These are phyloP conservation scores for Geophilus truncorum DNA, from an alignment of 2,888 invertebrate genomes.

Conservation along the genomic window DNA sequence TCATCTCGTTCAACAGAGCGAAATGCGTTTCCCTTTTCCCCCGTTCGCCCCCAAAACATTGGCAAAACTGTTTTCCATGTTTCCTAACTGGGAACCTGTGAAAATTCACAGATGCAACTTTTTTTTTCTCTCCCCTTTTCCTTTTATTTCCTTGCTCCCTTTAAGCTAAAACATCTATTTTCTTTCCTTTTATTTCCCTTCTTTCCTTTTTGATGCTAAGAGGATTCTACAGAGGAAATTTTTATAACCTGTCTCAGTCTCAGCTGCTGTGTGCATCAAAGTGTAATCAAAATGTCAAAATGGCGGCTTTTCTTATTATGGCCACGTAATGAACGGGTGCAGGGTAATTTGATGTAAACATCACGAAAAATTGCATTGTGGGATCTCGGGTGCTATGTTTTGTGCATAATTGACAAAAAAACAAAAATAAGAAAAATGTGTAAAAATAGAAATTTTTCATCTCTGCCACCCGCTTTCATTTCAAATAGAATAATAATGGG, in stretches of 20 bases:
- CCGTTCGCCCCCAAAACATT: neutral
- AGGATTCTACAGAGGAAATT: neutral
- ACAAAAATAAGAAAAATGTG: no score
- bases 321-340: constrained; percentile 1
- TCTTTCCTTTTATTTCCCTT: neutral
- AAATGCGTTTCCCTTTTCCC: neutral
- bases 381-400: neutral
- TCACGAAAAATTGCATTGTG: neutral
- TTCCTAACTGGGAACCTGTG: neutral
- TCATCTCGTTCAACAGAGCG: constrained; percentile 12
- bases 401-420: no score
- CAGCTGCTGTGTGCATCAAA: constrained; percentile 23
- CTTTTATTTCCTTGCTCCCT: neutral
- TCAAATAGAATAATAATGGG: neutral
- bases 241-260: neutral
- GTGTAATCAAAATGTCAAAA: constrained; percentile 21
- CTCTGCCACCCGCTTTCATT: no score
- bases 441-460: no score
- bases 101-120: constrained; percentile 5
- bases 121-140: neutral
- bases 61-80: constrained; percentile 14
- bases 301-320: neutral
- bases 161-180: neutral
- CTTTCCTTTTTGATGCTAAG: neutral
- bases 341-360: constrained; percentile 1